Percentiles rank a stretch among this genome's conserved stretches.
Evolutionary conservation across 2,888 invertebrate genomes (phyloP).

Genomic region (Congeria kusceri): DNA sequence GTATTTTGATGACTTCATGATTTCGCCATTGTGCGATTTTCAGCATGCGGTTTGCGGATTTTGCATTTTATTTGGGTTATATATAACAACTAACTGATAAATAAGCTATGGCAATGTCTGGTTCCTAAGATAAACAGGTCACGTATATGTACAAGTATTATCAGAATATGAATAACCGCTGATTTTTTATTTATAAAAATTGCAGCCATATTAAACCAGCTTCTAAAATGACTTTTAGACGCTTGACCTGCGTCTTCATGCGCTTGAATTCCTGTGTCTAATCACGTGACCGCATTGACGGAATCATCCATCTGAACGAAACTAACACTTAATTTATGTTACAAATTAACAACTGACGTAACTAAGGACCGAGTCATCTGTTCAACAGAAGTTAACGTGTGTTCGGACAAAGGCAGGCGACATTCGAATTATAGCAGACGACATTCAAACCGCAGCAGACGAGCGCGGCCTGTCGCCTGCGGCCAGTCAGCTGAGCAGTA

Average conservation of each 20-base stretch:
- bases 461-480: conserved; percentile 40
- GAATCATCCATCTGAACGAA: neutral
- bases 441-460: conserved; percentile 35
- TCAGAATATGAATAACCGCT: too few species aligned
- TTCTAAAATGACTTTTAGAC: too few species aligned
- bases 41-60: too few species aligned
- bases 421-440: conserved; percentile 30
- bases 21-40: neutral
- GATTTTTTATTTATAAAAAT: too few species aligned
- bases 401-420: conserved; percentile 14
- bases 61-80: too few species aligned
- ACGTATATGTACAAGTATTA: too few species aligned
- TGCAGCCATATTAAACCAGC: too few species aligned
- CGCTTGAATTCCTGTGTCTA: too few species aligned
- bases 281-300: neutral
- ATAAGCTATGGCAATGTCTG: too few species aligned
- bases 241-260: too few species aligned
- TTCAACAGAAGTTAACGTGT: conserved; percentile 4
- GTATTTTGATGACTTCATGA: neutral
- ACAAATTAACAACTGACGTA: conserved; percentile 52
- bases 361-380: conserved; percentile 49
- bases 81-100: too few species aligned
- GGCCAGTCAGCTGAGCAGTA: conserved; percentile 20
- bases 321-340: conserved; percentile 25
- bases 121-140: too few species aligned